Percentiles rank a stretch among this genome's conserved stretches.
Conservation (phyloP, 2,888 invertebrate species). For the Trachelus iudaicus region DNA sequence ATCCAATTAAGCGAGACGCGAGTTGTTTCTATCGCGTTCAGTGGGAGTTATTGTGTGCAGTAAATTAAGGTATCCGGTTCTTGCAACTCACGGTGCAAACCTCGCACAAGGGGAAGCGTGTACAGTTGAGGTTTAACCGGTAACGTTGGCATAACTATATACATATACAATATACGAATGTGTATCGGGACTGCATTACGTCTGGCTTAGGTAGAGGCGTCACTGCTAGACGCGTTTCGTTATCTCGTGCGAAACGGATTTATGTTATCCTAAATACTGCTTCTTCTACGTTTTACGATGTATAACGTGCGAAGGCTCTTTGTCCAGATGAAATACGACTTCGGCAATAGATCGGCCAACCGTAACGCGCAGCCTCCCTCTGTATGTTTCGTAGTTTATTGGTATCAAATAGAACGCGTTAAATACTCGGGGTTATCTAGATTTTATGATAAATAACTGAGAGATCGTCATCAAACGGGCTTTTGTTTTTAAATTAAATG, state of each 20-base stretch:
- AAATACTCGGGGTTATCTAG: background rate
- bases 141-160: conserved; percentile 9
- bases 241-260: conserved; percentile 38
- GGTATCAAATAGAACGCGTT: background rate
- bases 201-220: background rate
- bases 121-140: conserved; percentile 1
- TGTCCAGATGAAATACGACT: conserved; percentile 45
- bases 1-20: conserved; percentile 21
- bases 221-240: background rate
- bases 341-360: conserved; percentile 23
- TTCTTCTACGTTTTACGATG: conserved; percentile 43
- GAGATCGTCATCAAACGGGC: background rate
- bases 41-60: conserved; percentile 16
- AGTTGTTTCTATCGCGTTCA: conserved; percentile 16
- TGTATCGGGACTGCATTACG: conserved; percentile 3
- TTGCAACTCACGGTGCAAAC: conserved; percentile 24
- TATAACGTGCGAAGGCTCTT: conserved; percentile 27
- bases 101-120: conserved; percentile 5
- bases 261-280: conserved; percentile 48
- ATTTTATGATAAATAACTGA: background rate
- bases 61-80: conserved; percentile 26
- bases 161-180: background rate
- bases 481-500: background rate
- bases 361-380: background rate
- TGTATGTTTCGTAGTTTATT: background rate